Evolutionary conservation across 2,888 invertebrate genomes (phyloP), one percentile per base, ranked within the genome.

Genomic region (Dynastes tityus): DNA sequence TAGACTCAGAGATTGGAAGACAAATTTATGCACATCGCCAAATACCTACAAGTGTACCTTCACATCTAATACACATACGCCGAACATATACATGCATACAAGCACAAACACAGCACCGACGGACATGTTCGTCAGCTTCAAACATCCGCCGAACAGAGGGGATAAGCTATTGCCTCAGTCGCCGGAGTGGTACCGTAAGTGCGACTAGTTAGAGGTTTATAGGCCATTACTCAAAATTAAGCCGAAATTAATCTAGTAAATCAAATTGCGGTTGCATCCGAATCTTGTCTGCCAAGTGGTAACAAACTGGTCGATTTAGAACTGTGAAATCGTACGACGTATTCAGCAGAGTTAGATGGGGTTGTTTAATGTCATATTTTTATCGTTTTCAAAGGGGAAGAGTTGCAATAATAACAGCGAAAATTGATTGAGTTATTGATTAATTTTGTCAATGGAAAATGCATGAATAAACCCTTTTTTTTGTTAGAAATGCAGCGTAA

Each of bases 181-280:
- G 8, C 45, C 8, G 16, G 16, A 45, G 16, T 11, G 45, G 65
- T 40, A 9, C 16, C n/a, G 40, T 63, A 63, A 22, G 22, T 45
- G 45, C 45, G 45, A 22, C 22, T 22, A 16, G 58, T 32, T 58
- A 58, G 9, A 16, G 73, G 73, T 79, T 79, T 79, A 79, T 74
- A 22, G 81, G 76, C 83, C 83, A 84, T 85, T 85, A 86, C 84
- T 86, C 85, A 86, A 84, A 85, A 84, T 86, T 84, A 84, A 82
- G 83, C 84, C 84, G 84, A 85, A 86, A 86, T 86, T 85, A 85
- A 85, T 85, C 84, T 83, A 84, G 81, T 85, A 85, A 86, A 86
- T 86, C 86, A 86, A 85, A 83, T 84, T 85, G 84, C 82, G 83
- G 83, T 83, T 83, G 82, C 83, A 84, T 84, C 85, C 84, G 83